A percentile compares a stretch with the other conserved stretches of the same genome.
Conservation (phyloP, 1,140 invertebrate species). For the Ridgeia piscesae region DNA sequence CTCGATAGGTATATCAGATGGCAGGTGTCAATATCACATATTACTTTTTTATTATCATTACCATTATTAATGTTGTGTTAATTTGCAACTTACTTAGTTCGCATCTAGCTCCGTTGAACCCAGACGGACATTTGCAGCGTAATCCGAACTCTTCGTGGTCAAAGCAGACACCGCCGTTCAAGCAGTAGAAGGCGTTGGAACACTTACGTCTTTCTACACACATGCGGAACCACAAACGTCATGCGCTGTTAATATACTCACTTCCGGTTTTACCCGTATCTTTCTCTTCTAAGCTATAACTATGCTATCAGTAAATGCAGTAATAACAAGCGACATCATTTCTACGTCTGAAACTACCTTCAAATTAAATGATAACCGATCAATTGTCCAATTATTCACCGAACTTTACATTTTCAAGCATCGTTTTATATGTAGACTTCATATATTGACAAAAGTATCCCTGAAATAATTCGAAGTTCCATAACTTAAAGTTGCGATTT, state of each 20-base stretch:
- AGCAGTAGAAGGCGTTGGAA: constrained; percentile 2
- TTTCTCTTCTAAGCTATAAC: not conserved
- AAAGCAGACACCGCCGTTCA: not conserved
- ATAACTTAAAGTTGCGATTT: too few relatives aligned
- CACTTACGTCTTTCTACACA: not conserved
- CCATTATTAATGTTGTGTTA: too few relatives aligned
- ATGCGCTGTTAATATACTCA: not conserved
- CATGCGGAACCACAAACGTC: not conserved
- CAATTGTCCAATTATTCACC: not conserved
- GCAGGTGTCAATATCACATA: too few relatives aligned
- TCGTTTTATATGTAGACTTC: not conserved
- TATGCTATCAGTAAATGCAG: not conserved
- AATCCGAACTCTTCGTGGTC: constrained; percentile 12
- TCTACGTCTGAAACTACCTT: not conserved
- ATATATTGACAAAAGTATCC: not conserved
- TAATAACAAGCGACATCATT: not conserved
- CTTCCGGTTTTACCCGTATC: not conserved
- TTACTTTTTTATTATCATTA: too few relatives aligned
- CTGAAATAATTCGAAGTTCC: not conserved
- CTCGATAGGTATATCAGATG: too few relatives aligned
- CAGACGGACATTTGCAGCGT: constrained; percentile 10
- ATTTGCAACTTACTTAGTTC: not conserved
- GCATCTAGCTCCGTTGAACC: not conserved
- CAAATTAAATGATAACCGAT: not conserved
- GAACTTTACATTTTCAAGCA: not conserved